These are phyloP conservation scores for Drosophila jambulina DNA, from an alignment of 1,140 invertebrate genomes.

Conservation along the genomic window DNA sequence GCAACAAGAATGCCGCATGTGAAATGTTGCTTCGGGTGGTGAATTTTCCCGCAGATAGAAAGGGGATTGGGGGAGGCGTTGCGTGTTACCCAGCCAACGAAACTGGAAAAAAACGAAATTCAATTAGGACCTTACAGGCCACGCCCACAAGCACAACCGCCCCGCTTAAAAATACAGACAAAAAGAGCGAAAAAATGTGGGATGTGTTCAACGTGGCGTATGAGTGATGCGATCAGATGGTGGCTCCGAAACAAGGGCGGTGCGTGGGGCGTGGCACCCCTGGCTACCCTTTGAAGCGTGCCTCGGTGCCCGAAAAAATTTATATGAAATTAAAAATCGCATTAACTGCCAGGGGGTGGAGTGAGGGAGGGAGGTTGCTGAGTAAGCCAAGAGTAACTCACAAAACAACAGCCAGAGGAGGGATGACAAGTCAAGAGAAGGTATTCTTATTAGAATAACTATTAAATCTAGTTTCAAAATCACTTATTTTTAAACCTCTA, in stretches of 20 bases:
- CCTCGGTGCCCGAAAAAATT: slow-evolving; percentile 24
- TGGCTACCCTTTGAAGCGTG: slow-evolving; percentile 15
- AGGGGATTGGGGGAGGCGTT: too few species aligned
- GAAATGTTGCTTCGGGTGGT: too few species aligned
- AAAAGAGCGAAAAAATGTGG: slow-evolving; percentile 37
- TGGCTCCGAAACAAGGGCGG: neutral
- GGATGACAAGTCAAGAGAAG: too few species aligned
- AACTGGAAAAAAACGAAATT: slow-evolving; percentile 55
- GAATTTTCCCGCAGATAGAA: too few species aligned
- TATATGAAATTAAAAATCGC: slow-evolving; percentile 72
- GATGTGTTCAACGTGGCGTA: slow-evolving; percentile 60
- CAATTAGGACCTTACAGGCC: slow-evolving; percentile 73
- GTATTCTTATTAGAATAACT: too few species aligned
- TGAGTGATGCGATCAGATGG: slow-evolving; percentile 56
- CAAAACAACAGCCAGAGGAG: too few species aligned
- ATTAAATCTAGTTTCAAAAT: too few species aligned
- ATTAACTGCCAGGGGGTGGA: slow-evolving; percentile 36
- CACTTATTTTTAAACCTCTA: too few species aligned
- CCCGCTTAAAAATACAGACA: slow-evolving; percentile 3
- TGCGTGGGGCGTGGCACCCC: slow-evolving; percentile 2
- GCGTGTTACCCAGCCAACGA: slow-evolving; percentile 64
- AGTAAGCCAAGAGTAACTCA: too few species aligned
- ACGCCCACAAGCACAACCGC: too few species aligned
- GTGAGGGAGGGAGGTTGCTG: neutral
- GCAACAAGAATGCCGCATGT: slow-evolving; percentile 14